phyloP scores from a whole-genome alignment of 1,140 invertebrate species.

The Drosophila pallidifrons region DNA sequence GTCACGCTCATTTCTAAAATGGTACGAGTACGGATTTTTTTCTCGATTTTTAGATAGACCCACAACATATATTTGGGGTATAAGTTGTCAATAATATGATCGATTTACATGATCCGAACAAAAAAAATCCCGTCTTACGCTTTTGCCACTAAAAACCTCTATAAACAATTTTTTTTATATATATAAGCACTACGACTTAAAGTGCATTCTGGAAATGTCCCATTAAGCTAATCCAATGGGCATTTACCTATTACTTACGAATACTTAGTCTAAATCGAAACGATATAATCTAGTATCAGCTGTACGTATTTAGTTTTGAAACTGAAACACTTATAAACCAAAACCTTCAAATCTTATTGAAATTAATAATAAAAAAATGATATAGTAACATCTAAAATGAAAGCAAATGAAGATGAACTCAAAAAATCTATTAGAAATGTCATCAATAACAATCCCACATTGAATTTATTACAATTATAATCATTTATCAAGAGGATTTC shows the following conservation, averaged over 20 bases:
- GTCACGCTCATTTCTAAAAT: slow-evolving; percentile 48
- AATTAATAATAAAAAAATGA: slow-evolving; percentile 3
- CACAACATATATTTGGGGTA: background rate
- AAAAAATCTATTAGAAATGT: slow-evolving; percentile 36
- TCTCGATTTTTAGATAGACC: slow-evolving; percentile 40
- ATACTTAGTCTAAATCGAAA: slow-evolving; percentile 16
- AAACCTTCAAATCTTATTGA: slow-evolving; percentile 22
- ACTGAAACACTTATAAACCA: slow-evolving; percentile 18
- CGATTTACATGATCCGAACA: slow-evolving; percentile 33
- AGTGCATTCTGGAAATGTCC: slow-evolving; percentile 10
- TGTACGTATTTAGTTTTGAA: slow-evolving; percentile 20
- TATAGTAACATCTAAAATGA: background rate
- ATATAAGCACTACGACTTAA: slow-evolving; percentile 8
- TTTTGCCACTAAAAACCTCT: slow-evolving; percentile 44
- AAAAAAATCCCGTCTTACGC: slow-evolving; percentile 18
- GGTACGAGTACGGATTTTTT: slow-evolving; percentile 24
- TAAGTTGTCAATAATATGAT: slow-evolving; percentile 6
- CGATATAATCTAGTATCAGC: slow-evolving; percentile 26
- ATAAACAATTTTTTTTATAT: slow-evolving; percentile 2
- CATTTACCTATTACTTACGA: slow-evolving; percentile 12
- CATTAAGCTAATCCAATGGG: slow-evolving; percentile 1
- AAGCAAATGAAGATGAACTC: slow-evolving; percentile 7
- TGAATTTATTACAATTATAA: slow-evolving; percentile 55
- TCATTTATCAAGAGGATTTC: slow-evolving; percentile 56
- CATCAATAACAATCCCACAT: slow-evolving; percentile 27